A percentile compares a stretch with the other conserved stretches of the same genome.
Evolutionary conservation across 1,140 invertebrate genomes (phyloP).

Genomic region (Homalodisca vitripennis): DNA sequence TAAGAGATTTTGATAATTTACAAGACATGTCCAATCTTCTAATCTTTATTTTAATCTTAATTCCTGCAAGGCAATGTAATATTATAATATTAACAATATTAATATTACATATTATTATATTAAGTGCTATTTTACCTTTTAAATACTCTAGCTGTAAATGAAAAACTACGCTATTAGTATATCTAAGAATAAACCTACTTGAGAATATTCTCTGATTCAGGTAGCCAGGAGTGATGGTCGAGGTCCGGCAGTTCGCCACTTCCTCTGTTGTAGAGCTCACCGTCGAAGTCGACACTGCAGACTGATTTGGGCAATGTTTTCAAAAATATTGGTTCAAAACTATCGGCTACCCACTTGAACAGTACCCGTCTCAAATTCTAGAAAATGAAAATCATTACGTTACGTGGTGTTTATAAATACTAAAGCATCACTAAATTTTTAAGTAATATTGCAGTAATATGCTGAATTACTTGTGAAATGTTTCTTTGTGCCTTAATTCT

Average conservation of each 20-base stretch:
- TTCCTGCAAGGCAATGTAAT: too few relatives aligned
- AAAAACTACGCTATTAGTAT: too few relatives aligned
- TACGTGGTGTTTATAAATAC: background rate
- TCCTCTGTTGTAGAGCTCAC: slow-evolving; percentile 36
- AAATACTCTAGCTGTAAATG: too few relatives aligned
- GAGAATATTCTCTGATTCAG: slow-evolving; percentile 32
- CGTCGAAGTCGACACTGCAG: slow-evolving; percentile 35
- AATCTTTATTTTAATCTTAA: too few relatives aligned
- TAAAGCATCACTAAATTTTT: slow-evolving; percentile 3
- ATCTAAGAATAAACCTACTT: slow-evolving; percentile 20
- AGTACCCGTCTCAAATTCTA: slow-evolving; percentile 29
- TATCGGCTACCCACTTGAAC: slow-evolving; percentile 27
- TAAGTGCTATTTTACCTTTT: too few relatives aligned
- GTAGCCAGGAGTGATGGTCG: slow-evolving; percentile 30
- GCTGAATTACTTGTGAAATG: background rate
- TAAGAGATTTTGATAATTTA: too few relatives aligned
- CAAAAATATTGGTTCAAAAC: slow-evolving; percentile 25
- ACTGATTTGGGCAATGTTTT: slow-evolving; percentile 27
- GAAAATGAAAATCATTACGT: background rate
- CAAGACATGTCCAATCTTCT: too few relatives aligned
- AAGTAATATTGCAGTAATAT: background rate
- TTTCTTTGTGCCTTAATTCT: background rate
- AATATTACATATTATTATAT: too few relatives aligned
- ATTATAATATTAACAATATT: too few relatives aligned
- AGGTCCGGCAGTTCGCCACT: background rate